Conservation (phyloP, 1,140 invertebrate genomes). For the Himalopsyche phryganea region DNA sequence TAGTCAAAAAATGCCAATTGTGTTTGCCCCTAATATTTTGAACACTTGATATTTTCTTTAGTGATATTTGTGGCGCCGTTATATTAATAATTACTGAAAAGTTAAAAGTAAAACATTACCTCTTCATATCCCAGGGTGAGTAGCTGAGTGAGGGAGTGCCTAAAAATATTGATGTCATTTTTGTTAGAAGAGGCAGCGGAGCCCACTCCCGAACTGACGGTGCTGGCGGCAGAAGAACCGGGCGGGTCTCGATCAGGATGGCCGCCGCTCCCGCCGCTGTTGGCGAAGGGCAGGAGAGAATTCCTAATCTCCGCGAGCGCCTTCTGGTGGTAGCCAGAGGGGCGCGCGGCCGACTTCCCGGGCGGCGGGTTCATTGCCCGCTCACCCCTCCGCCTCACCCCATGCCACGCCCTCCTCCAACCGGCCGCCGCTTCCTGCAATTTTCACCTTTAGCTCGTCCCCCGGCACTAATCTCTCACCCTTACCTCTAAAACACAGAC, state of each 20-base stretch:
- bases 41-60: too few relatives aligned
- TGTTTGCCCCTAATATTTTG: too few relatives aligned
- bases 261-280: conserved; percentile 52
- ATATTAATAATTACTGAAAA: too few relatives aligned
- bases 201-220: conserved; percentile 61
- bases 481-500: neutral
- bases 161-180: conserved; percentile 51
- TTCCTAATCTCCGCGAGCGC: conserved; percentile 84
- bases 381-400: conserved; percentile 42
- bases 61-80: too few relatives aligned
- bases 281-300: conserved; percentile 79
- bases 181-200: conserved; percentile 48
- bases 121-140: conserved; percentile 65
- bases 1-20: too few relatives aligned
- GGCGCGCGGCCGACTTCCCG: conserved; percentile 66
- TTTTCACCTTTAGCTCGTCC: neutral
- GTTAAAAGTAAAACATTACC: conserved; percentile 52
- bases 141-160: conserved; percentile 59
- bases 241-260: conserved; percentile 51
- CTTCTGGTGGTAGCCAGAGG: conserved; percentile 83
- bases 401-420: conserved; percentile 46
- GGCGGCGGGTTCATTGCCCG: conserved; percentile 64
- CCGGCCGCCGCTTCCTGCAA: neutral
- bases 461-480: neutral
- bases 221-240: conserved; percentile 71